These are phyloP conservation scores for Trichogramma dendrolimi DNA, from an alignment of 2,888 invertebrate genomes.

Conservation along the genomic window DNA sequence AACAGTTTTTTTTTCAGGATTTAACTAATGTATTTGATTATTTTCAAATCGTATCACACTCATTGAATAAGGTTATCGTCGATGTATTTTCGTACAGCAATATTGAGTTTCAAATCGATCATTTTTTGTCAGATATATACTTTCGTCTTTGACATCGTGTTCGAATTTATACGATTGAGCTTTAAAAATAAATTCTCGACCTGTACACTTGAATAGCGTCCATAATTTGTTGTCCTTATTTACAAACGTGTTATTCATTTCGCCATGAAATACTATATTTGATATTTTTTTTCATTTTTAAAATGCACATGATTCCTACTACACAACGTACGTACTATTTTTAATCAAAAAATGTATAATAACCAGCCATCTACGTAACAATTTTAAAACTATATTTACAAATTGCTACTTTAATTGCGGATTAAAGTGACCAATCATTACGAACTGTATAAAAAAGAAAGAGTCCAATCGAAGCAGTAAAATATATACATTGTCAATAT, in stretches of 20 bases:
- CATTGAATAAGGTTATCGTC: background rate
- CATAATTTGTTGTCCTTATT: no score
- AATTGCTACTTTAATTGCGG: conserved; percentile 41
- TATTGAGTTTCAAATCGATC: no score
- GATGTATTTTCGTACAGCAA: no score
- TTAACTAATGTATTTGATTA: conserved; percentile 7
- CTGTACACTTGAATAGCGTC: no score
- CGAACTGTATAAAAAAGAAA: conserved; percentile 9
- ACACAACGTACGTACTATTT: conserved; percentile 29
- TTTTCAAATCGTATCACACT: conserved; percentile 5
- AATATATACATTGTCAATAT: no score
- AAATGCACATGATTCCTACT: conserved; percentile 24
- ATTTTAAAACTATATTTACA: conserved; percentile 49
- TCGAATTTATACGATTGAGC: no score
- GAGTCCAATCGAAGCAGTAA: background rate
- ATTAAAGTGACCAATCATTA: conserved; percentile 38
- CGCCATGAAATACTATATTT: conserved; percentile 13
- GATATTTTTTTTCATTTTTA: conserved; percentile 8
- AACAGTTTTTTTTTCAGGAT: conserved; percentile 9
- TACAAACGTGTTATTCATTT: conserved; percentile 2
- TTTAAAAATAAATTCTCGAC: no score
- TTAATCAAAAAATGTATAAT: conserved; percentile 40
- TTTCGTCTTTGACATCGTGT: no score
- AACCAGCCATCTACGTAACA: conserved; percentile 50
- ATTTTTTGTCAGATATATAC: no score